A percentile compares a stretch with the other conserved stretches of the same genome.
Conservation (phyloP, 2,888 invertebrate genomes). For the Podotricha telesiphe region DNA sequence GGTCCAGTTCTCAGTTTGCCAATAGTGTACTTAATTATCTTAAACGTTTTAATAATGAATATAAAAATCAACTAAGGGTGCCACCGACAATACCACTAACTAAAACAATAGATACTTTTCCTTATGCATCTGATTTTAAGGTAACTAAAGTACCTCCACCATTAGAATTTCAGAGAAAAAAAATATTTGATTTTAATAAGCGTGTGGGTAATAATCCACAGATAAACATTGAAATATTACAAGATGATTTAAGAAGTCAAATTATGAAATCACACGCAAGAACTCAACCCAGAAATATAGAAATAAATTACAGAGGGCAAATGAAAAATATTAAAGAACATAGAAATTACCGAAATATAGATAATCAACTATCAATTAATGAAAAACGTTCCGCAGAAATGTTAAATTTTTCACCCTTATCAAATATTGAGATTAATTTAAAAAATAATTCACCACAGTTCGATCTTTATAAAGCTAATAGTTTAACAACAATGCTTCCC, state of each 20-base stretch:
- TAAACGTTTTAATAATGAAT: slow-evolving; percentile 63
- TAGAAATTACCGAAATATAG: slow-evolving; percentile 58
- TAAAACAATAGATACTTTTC: slow-evolving; percentile 64
- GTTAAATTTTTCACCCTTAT: slow-evolving; percentile 48
- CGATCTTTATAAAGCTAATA: slow-evolving; percentile 51
- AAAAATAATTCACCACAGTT: slow-evolving; percentile 46
- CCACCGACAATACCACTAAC: slow-evolving; percentile 63
- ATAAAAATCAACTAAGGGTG: slow-evolving; percentile 56
- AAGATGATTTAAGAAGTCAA: slow-evolving; percentile 59
- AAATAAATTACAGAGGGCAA: slow-evolving; percentile 63
- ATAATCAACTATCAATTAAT: slow-evolving; percentile 48
- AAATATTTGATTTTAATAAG: slow-evolving; percentile 55
- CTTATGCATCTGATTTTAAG: slow-evolving; percentile 68
- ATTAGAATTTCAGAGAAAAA: slow-evolving; percentile 58
- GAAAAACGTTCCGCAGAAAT: slow-evolving; percentile 45
- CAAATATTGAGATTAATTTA: slow-evolving; percentile 42
- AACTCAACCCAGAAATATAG: slow-evolving; percentile 58
- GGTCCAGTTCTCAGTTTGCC: slow-evolving; percentile 71
- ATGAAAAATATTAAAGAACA: slow-evolving; percentile 49
- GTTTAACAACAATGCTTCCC: slow-evolving; percentile 60
- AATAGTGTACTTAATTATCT: slow-evolving; percentile 70
- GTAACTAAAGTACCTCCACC: slow-evolving; percentile 58
- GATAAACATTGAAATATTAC: slow-evolving; percentile 69
- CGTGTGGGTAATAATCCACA: slow-evolving; percentile 52
- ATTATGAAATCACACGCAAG: slow-evolving; percentile 62